These are phyloP conservation scores for Chondrilla cf. caribensis DNA, from an alignment of 37 sponge, comb jelly and placozoan genomes.

Conservation along the genomic window DNA sequence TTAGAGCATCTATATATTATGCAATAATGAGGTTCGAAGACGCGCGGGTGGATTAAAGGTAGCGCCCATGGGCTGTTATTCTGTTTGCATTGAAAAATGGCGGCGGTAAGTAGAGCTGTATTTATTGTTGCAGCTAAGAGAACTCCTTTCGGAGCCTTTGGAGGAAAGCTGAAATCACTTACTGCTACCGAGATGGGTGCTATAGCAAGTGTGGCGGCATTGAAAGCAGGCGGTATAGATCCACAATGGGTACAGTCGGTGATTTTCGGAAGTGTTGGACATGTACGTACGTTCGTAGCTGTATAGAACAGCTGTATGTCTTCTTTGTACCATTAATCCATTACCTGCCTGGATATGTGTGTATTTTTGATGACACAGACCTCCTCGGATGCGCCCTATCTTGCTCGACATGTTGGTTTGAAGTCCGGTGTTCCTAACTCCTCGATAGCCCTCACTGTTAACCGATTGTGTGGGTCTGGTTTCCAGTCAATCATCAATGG, in stretches of 20 bases:
- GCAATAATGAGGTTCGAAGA: too few relatives aligned
- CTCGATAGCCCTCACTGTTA: conserved; percentile 82
- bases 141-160: conserved; percentile 96
- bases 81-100: too few relatives aligned
- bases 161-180: conserved; percentile 77
- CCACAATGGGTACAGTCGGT: conserved; percentile 75
- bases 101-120: conserved; percentile 55
- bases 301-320: conserved; percentile 1
- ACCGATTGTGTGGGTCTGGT: conserved; percentile 94
- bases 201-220: conserved; percentile 73
- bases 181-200: conserved; percentile 80
- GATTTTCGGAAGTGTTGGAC: conserved; percentile 80
- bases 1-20: too few relatives aligned
- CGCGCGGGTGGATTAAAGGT: too few relatives aligned
- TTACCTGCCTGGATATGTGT: neutral
- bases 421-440: conserved; percentile 71
- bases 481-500: conserved; percentile 95
- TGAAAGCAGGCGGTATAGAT: conserved; percentile 66
- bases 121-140: conserved; percentile 97
- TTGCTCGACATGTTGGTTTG: conserved; percentile 85
- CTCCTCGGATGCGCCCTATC: conserved; percentile 73
- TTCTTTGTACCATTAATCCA: neutral
- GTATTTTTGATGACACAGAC: conserved; percentile 42
- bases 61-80: too few relatives aligned
- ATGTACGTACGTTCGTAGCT: conserved; percentile 63